A percentile compares a stretch with the other conserved stretches of the same genome.
These are phyloP conservation scores for Caenorhabditis sp. DNA, from an alignment of 2,888 invertebrate species.

Conservation along the genomic window DNA sequence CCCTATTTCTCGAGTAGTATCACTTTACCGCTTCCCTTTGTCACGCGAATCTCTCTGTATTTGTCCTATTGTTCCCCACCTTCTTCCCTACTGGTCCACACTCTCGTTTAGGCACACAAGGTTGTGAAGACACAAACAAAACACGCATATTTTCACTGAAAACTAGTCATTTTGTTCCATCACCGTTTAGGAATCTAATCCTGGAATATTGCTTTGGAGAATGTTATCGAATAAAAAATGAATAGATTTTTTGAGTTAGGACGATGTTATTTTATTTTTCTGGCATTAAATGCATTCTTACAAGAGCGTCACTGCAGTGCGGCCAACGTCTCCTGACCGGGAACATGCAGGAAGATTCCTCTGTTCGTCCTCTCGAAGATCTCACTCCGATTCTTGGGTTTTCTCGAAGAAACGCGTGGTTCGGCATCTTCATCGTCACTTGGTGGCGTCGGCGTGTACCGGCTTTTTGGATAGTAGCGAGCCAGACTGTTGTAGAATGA, in stretches of 20 bases:
- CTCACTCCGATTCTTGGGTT: neutral
- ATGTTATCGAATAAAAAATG: neutral
- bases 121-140: conserved; percentile 34
- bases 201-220: neutral
- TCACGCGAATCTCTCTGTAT: conserved; percentile 33
- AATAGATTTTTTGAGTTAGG: neutral
- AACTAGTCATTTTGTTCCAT: conserved; percentile 10
- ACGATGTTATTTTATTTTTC: no score
- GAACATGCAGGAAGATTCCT: conserved; percentile 29
- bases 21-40: neutral
- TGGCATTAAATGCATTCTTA: no score
- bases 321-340: conserved; percentile 15
- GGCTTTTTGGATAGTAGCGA: conserved; percentile 23
- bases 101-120: conserved; percentile 23
- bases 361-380: conserved; percentile 2
- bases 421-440: neutral
- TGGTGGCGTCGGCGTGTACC: conserved; percentile 13
- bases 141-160: conserved; percentile 7
- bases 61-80: neutral
- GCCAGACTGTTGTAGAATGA: conserved; percentile 7
- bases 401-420: no score
- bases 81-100: neutral
- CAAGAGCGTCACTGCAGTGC: neutral
- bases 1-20: neutral
- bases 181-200: neutral